A percentile compares a stretch with the other conserved stretches of the same genome.
Evolutionary conservation across 2,113 vertebrate species (phyloP).

Genomic region (Aythya baeri): DNA sequence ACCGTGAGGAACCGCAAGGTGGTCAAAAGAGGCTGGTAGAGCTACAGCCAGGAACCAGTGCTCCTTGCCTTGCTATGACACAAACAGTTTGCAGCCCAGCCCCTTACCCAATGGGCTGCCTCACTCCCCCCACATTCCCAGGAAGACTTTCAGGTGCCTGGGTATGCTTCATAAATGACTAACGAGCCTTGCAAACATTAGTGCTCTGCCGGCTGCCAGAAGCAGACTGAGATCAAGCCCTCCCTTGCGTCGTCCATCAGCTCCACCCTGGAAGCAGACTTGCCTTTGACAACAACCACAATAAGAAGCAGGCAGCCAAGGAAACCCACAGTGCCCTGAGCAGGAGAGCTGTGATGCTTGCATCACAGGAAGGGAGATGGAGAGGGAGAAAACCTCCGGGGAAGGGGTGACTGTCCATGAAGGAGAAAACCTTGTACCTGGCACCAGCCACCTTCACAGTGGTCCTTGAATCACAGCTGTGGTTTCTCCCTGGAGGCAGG

Average conservation of each 20-base stretch:
- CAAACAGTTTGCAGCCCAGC: not conserved
- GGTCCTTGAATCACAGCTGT: not conserved
- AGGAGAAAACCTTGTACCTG: not conserved
- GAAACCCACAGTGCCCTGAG: rapidly evolving
- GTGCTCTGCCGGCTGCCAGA: not conserved
- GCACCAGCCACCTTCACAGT: not conserved
- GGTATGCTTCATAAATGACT: not conserved
- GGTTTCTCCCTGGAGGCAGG: not conserved
- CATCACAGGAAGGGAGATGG: not conserved
- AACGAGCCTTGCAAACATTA: not conserved
- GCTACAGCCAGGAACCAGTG: not conserved
- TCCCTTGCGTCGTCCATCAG: not conserved
- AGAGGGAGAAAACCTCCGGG: not conserved
- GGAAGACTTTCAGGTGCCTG: conserved; percentile 29
- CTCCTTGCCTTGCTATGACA: not conserved
- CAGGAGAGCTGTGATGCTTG: not conserved
- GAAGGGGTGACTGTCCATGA: not conserved
- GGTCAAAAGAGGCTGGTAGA: not conserved
- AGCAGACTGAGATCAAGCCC: not conserved
- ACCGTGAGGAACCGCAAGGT: not conserved
- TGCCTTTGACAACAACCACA: not conserved
- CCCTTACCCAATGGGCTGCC: not conserved
- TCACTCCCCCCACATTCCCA: not conserved
- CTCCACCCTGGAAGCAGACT: not conserved
- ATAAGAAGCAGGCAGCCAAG: not conserved